Evolutionary conservation across 2,888 invertebrate species (phyloP).

Genomic region (Eristalinus sepulchralis): DNA sequence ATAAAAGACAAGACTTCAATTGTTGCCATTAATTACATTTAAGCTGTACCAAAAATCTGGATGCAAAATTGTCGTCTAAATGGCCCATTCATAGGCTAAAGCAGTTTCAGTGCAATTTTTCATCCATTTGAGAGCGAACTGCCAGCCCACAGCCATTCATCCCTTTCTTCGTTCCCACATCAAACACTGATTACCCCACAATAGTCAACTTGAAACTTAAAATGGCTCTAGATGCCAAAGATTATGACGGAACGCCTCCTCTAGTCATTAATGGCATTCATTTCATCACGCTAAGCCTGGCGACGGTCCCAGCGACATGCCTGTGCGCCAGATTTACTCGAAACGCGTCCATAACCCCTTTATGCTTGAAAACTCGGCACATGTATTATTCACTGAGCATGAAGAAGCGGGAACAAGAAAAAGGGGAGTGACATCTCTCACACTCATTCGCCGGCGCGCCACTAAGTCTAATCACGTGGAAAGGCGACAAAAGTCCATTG

Average conservation of each 20-base stretch:
- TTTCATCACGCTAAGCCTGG: constrained; percentile 59
- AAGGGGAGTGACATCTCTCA: constrained; percentile 65
- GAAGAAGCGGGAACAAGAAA: neutral
- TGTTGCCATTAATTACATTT: too few relatives aligned
- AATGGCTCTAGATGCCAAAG: constrained; percentile 41
- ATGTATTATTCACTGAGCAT: constrained; percentile 52
- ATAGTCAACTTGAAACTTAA: constrained; percentile 58
- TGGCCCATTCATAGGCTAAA: too few relatives aligned
- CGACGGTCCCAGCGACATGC: constrained; percentile 52
- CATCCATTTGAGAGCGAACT: neutral
- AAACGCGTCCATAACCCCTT: constrained; percentile 59
- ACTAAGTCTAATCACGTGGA: constrained; percentile 78
- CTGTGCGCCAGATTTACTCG: constrained; percentile 30
- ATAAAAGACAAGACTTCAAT: too few relatives aligned
- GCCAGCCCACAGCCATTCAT: neutral
- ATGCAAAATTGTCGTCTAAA: too few relatives aligned
- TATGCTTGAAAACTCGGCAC: constrained; percentile 49
- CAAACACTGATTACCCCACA: constrained; percentile 52
- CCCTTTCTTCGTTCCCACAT: constrained; percentile 1
- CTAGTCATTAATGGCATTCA: constrained; percentile 57
- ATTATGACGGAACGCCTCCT: constrained; percentile 66
- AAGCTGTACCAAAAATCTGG: too few relatives aligned
- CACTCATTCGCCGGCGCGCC: constrained; percentile 36
- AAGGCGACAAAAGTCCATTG: constrained; percentile 80
- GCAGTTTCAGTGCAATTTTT: too few relatives aligned